Percentiles rank a stretch among this genome's conserved stretches.
These are phyloP conservation scores for Apodemus sylvaticus DNA, from an alignment of 2,113 vertebrate genomes.

Conservation along the genomic window DNA sequence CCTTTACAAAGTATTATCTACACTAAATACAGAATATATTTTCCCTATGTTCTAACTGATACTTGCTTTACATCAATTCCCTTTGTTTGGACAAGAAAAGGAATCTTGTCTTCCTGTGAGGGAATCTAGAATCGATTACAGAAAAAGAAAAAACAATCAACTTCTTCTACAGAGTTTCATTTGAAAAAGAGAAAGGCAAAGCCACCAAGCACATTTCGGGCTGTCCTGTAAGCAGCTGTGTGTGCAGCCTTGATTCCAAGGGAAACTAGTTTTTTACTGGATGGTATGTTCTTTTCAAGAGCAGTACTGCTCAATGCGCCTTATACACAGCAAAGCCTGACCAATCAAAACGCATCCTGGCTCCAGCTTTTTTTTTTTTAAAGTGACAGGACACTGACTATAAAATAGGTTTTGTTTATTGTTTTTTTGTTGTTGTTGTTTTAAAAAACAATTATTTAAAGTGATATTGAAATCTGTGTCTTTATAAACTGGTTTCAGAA, in stretches of 20 bases:
- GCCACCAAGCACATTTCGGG: constrained; percentile 69
- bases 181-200: constrained; percentile 78
- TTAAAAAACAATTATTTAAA: constrained; percentile 86
- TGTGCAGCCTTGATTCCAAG: constrained; percentile 78
- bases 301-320: constrained; percentile 81
- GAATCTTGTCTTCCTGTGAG: constrained; percentile 53
- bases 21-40: constrained; percentile 74
- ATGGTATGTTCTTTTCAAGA: constrained; percentile 83
- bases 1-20: constrained; percentile 75
- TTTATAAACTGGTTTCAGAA: constrained; percentile 83
- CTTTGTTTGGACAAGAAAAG: constrained; percentile 66
- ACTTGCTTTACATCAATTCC: constrained; percentile 60
- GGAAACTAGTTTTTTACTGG: constrained; percentile 73
- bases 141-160: constrained; percentile 73
- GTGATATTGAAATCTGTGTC: constrained; percentile 86
- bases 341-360: constrained; percentile 81
- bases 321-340: constrained; percentile 80
- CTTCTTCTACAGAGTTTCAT: constrained; percentile 70
- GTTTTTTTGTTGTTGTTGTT: neutral
- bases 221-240: constrained; percentile 73
- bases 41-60: constrained; percentile 54
- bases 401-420: constrained; percentile 81
- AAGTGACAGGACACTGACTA: constrained; percentile 86
- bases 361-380: constrained; percentile 81
- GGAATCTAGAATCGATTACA: constrained; percentile 55